Evolutionary conservation across 2,797 vertebrate species (phyloP), one percentile per base, ranked within the genome.

Genomic region (Gymnothorax reevesii): DNA sequence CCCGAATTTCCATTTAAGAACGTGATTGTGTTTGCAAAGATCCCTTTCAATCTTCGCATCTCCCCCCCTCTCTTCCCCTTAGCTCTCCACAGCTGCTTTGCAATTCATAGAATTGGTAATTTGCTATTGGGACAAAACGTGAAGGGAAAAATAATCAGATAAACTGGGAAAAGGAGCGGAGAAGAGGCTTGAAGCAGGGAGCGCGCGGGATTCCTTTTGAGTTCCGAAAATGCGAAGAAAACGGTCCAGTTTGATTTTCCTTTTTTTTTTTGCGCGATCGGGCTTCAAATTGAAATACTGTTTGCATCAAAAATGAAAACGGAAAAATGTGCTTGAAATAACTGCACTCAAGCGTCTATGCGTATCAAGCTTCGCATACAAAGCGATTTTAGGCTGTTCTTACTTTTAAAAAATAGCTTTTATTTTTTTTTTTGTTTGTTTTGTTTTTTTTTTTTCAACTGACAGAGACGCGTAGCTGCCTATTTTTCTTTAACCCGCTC

Each of bases 31-130:
- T 97, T 96, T 96, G 95, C 95, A 97, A 96, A 96, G 96, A 96
- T 96, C 96, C 95, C 95, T 96, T 96, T 96, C 96, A 96, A 96
- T 96, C 96, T 96, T 95, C 92, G 92, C 95, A 94, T 91, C 94
- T 90, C 93, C 92, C 87, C 85, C 93, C 87, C 85, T 93, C 94
- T 95, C 94, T 95, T 93, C 94, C 96, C 96, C 95, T 96, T 96
- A 95, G 95, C 95, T 96, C 96, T 96, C 94, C 90, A 95, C 96
- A 95, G 96, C 96, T 97, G 96, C 96, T 97, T 96, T 97, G 96
- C 96, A 97, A 97, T 97, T 97, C 96, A 97, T 97, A 97, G 96
- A 97, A 97, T 97, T 97, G 96, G 96, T 97, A 97, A 97, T 97
- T 97, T 97, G 96, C 96, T 97, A 96, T 97, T 97, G 96, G 96